Conservation (phyloP, 30 jellyfish, hydroid and myxozoan species). For the Sanderia malayensis region DNA sequence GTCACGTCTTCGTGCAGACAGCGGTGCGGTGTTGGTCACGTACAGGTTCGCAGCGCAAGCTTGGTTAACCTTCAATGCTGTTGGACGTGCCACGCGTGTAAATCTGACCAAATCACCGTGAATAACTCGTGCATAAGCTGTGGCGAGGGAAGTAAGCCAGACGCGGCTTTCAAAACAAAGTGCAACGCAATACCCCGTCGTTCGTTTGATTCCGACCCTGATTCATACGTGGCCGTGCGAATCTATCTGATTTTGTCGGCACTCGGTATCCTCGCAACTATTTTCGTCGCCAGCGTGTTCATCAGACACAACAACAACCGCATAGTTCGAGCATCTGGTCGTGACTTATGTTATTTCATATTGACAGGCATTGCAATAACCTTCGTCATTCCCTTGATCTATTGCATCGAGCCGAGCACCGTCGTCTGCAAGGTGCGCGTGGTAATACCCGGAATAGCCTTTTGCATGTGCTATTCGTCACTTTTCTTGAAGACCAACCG, state of each 20-base stretch:
- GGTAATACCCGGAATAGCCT: slow-evolving; percentile 76
- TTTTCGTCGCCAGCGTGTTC: slow-evolving; percentile 48
- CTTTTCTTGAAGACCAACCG: slow-evolving; percentile 81
- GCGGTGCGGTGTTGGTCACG: slow-evolving; percentile 63
- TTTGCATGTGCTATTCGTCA: slow-evolving; percentile 78
- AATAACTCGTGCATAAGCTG: slow-evolving; percentile 65
- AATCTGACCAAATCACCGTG: slow-evolving; percentile 22
- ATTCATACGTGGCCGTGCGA: slow-evolving; percentile 10
- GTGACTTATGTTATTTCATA: slow-evolving; percentile 75
- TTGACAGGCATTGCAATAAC: slow-evolving; percentile 63
- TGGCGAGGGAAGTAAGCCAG: slow-evolving; percentile 44
- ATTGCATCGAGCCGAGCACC: slow-evolving; percentile 46
- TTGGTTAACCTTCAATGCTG: slow-evolving; percentile 66
- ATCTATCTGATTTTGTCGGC: slow-evolving; percentile 38
- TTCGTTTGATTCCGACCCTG: slow-evolving; percentile 1
- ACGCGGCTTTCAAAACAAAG: neutral
- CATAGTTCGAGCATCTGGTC: slow-evolving; percentile 79
- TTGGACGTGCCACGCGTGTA: slow-evolving; percentile 74
- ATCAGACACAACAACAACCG: slow-evolving; percentile 41
- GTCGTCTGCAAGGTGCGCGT: slow-evolving; percentile 58
- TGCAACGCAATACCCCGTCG: slow-evolving; percentile 51
- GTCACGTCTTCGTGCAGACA: slow-evolving; percentile 62
- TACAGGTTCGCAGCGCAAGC: slow-evolving; percentile 6
- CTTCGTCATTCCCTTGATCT: slow-evolving; percentile 53
- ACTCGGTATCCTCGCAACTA: slow-evolving; percentile 53